Conservation (phyloP, 2,797 vertebrate genomes). For the Vireo griseus region DNA sequence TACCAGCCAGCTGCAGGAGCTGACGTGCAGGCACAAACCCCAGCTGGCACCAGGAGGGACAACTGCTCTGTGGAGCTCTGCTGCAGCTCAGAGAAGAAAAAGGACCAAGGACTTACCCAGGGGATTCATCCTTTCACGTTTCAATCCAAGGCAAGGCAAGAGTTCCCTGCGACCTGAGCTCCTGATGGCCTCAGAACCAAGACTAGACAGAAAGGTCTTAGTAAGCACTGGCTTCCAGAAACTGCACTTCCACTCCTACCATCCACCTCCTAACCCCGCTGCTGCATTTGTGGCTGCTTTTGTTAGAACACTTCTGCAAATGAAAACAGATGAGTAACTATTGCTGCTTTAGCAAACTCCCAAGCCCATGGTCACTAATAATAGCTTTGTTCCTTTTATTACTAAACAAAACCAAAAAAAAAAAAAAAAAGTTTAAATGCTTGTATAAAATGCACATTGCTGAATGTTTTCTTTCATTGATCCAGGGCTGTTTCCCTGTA, state of each 20-base stretch:
- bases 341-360: slow-evolving; percentile 63
- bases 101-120: slow-evolving; percentile 70
- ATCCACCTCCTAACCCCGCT: slow-evolving; percentile 64
- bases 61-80: background rate
- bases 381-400: slow-evolving; percentile 62
- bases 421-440: slow-evolving; percentile 14
- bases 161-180: background rate
- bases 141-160: slow-evolving; percentile 43
- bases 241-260: slow-evolving; percentile 65
- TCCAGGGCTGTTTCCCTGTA: background rate
- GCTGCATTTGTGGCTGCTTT: slow-evolving; percentile 59
- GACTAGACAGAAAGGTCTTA: slow-evolving; percentile 39
- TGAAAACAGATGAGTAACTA: slow-evolving; percentile 73
- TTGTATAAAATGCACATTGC: slow-evolving; percentile 30
- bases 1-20: background rate
- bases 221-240: slow-evolving; percentile 58
- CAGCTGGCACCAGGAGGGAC: background rate
- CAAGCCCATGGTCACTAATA: slow-evolving; percentile 60
- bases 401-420: slow-evolving; percentile 32
- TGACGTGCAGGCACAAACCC: background rate
- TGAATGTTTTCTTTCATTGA: slow-evolving; percentile 47
- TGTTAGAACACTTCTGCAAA: slow-evolving; percentile 78
- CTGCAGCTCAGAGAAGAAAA: background rate
- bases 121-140: slow-evolving; percentile 58
- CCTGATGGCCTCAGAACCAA: slow-evolving; percentile 11